Evolutionary conservation across 2,113 vertebrate genomes (phyloP).

Genomic region (Epinephelus lanceolatus): DNA sequence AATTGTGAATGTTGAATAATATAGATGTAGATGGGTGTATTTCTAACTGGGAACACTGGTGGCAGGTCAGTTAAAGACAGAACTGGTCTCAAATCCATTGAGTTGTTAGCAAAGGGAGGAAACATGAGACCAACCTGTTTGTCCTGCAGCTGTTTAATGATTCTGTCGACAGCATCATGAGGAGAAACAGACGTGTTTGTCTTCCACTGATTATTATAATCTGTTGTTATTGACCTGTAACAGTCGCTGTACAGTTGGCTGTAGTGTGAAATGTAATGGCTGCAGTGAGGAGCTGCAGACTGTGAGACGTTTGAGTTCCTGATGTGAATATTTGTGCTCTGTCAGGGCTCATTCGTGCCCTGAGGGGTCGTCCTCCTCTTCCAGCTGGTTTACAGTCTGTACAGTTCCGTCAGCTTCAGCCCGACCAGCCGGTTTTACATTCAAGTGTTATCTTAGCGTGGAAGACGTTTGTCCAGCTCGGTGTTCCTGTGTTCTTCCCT

Average conservation of each 20-base stretch:
- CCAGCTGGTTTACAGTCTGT: constrained; percentile 36
- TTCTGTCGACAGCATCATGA: neutral
- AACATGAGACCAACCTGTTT: neutral
- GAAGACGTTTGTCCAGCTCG: neutral
- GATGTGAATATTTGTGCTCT: constrained; percentile 54
- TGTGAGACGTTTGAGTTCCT: neutral
- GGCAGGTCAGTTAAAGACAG: neutral
- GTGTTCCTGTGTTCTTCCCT: neutral
- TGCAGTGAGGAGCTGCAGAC: neutral
- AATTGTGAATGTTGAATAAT: neutral
- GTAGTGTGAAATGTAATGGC: too few relatives aligned
- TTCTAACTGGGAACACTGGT: neutral
- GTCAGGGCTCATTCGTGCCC: constrained; percentile 60
- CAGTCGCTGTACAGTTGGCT: too few relatives aligned
- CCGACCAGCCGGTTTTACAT: constrained; percentile 50
- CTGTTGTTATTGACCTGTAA: neutral
- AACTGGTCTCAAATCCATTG: neutral
- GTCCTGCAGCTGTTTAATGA: neutral
- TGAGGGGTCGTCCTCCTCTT: constrained; percentile 32
- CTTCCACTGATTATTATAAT: neutral
- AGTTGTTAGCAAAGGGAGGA: constrained; percentile 1
- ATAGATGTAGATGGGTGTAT: neutral
- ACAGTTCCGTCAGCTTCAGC: constrained; percentile 20
- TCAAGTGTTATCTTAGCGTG: neutral
- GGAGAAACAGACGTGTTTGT: neutral